Evolutionary conservation across 2,888 invertebrate genomes (phyloP), one percentile per base, ranked within the genome.

Genomic region (Siphlonurus alternatus): DNA sequence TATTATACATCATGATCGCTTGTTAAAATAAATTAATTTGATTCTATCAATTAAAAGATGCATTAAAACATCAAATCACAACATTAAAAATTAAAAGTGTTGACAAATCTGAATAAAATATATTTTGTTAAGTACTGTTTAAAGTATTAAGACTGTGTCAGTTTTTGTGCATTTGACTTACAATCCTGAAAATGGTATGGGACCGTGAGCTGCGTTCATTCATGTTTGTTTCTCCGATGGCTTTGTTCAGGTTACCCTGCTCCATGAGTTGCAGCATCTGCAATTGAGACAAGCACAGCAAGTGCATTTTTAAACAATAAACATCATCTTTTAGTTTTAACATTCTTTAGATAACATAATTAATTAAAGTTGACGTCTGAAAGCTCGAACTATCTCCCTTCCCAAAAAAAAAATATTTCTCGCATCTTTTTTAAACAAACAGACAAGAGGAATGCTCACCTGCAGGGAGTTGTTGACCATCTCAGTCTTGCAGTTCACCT

Each of bases 151-250:
- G n/a, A n/a, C n/a, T n/a, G n/a, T n/a, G n/a, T n/a, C n/a, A 38
- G 15, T 38, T 38, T 38, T 38, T 10, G 38, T 38, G 38, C 38
- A 38, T 38, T 59, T 59, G 64, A 80, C 86, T 83, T 78, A 90
- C 89, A 73, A 93, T 85, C 74, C 89, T 82, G 71, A 93, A 89
- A 71, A 94, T 92, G 1, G 91, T 86, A 74, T 95, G 94, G 10
- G 93, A 93, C 68, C 94, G 79, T 70, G 93, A 93, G 70, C 93
- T 93, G 65, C 84, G 80, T 69, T 91, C 91, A 74, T 94, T 95
- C 88, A 92, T 90, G 67, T 87, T 84, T 0, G 94, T 94, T 70
- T 85, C 84, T 1, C 87, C 92, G 25, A 85, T 84, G 69, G 85
- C 85, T 66, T 92, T 79, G 66, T 82, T 83, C 66, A 81, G 82